Conservation (phyloP, 2,113 vertebrate genomes). For the Ceratotherium simum region DNA sequence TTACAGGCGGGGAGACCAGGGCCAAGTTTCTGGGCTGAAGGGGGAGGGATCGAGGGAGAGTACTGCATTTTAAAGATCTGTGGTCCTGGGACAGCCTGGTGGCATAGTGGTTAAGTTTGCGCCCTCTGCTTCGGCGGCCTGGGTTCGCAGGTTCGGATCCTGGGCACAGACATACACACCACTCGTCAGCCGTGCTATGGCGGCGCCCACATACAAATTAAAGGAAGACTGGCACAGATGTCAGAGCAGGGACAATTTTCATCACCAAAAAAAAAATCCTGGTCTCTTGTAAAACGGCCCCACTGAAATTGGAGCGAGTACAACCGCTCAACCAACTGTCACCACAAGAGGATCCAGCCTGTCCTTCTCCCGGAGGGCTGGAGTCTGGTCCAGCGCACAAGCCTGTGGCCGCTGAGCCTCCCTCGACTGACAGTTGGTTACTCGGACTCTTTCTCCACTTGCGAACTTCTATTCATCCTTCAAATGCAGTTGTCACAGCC, state of each 20-base stretch:
- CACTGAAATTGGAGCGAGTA: fast-evolving
- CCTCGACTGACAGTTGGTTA: neutral
- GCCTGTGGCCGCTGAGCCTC: neutral
- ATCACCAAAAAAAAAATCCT: no score
- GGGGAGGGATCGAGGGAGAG: neutral
- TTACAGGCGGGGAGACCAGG: neutral
- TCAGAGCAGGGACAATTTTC: no score
- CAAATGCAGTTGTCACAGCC: neutral
- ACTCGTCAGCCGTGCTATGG: no score
- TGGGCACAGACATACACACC: no score
- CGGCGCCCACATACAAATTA: no score
- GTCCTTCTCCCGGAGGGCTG: fast-evolving
- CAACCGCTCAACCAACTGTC: no score
- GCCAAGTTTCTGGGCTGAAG: neutral
- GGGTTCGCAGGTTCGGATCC: no score
- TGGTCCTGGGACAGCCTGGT: no score
- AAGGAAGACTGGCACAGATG: no score
- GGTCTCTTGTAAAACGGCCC: neutral
- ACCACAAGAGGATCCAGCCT: neutral
- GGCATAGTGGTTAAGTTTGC: no score
- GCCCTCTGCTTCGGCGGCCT: no score
- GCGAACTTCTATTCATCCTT: neutral
- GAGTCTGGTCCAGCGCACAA: neutral
- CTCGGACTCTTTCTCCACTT: neutral
- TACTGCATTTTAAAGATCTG: neutral